Conservation (phyloP, 2,888 invertebrate genomes). For the Trichogramma dendrolimi region DNA sequence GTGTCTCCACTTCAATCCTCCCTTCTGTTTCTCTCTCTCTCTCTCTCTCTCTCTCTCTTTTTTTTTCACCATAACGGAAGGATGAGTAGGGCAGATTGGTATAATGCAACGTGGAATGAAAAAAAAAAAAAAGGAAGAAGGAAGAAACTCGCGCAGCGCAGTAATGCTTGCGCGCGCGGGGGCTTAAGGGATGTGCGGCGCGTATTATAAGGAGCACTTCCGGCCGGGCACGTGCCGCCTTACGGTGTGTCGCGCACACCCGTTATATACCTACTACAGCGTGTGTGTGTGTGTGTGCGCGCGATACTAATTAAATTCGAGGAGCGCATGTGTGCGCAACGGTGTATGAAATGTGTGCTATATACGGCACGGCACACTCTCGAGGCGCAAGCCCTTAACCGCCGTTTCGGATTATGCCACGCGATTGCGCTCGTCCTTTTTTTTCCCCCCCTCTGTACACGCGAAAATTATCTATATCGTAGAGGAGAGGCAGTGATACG, state of each 20-base stretch:
- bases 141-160: background rate
- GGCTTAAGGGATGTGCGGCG: too few relatives aligned
- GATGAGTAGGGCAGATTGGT: background rate
- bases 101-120: background rate
- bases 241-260: background rate
- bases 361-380: background rate
- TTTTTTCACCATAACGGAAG: too few relatives aligned
- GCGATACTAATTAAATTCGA: slow-evolving; percentile 25
- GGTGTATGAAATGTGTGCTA: background rate
- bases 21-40: too few relatives aligned
- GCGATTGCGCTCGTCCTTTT: too few relatives aligned
- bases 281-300: background rate
- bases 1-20: too few relatives aligned
- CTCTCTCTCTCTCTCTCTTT: too few relatives aligned
- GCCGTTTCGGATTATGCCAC: too few relatives aligned
- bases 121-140: background rate
- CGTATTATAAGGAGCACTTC: slow-evolving; percentile 16
- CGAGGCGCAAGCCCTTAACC: background rate
- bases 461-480: too few relatives aligned
- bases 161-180: too few relatives aligned
- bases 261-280: slow-evolving; percentile 7
- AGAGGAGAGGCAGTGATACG: too few relatives aligned
- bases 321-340: slow-evolving; percentile 2
- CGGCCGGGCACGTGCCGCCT: slow-evolving; percentile 4
- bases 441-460: too few relatives aligned